These are phyloP conservation scores for Hypocryptadius cinnamomeus DNA, from an alignment of 2,113 vertebrate genomes.

Conservation along the genomic window DNA sequence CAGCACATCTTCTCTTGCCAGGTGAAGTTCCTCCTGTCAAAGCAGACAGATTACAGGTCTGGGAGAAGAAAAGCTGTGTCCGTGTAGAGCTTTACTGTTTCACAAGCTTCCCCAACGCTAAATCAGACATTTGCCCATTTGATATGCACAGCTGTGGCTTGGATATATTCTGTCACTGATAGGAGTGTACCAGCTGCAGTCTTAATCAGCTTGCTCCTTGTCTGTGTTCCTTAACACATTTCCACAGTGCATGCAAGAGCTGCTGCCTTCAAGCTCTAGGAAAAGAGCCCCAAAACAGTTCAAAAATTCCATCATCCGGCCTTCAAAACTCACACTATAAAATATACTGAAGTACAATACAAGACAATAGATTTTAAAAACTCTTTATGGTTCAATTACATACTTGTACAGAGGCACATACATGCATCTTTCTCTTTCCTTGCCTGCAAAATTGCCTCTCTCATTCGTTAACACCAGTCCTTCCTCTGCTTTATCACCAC, in stretches of 20 bases:
- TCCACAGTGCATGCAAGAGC: not conserved
- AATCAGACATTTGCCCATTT: not conserved
- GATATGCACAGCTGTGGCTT: not conserved
- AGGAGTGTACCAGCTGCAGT: not conserved
- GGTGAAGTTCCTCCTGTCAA: not conserved
- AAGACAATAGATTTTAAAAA: not conserved
- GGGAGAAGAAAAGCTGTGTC: not conserved
- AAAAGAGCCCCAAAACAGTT: not conserved
- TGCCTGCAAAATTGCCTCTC: not conserved
- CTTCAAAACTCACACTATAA: not conserved
- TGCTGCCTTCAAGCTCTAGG: not conserved
- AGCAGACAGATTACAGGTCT: not conserved
- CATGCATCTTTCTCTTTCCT: not conserved
- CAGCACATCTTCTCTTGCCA: not conserved
- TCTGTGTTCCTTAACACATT: not conserved
- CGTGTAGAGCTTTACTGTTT: not conserved
- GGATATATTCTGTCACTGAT: not conserved
- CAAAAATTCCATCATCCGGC: not conserved
- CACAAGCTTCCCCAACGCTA: not conserved
- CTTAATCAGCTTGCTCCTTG: not conserved
- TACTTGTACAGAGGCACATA: not conserved
- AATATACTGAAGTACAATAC: not conserved
- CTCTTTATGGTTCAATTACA: not conserved
- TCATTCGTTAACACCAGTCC: not conserved
- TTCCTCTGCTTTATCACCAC: not conserved